Evolutionary conservation across 2,797 vertebrate species (phyloP), one percentile per base, ranked within the genome.

Genomic region (Sebastes diaconus): DNA sequence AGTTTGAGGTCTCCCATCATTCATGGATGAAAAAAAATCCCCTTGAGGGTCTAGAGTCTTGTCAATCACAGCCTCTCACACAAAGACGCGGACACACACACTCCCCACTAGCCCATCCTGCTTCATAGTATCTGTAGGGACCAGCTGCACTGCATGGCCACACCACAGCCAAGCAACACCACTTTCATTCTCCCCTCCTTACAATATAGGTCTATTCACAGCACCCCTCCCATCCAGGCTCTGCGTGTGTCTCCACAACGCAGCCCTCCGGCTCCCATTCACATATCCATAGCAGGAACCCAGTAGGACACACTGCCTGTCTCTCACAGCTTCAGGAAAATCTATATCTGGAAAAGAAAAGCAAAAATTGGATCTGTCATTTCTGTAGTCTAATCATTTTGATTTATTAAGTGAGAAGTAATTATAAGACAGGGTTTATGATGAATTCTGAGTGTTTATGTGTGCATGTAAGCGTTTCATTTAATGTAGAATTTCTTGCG

Each of bases 121-220:
- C 65, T 67, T 42, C 68, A 69, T 67, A 54, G 70, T 84, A 77
- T 89, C 80, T 84, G 75, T 75, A 70, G 66, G 46, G 84, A 83
- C 85, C 91, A 93, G 83, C 91, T 92, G 88, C 88, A 89, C 72
- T 77, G 72, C 69, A 75, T 78, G 66, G 82, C 74, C 76, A 68
- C 75, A 77, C 57, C 58, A 80, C 77, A 84, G 76, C 73, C 75
- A 75, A 60, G 79, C 68, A 73, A 77, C 81, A 85, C 80, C 74
- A 74, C 75, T 71, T 76, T 61, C 73, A 80, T 81, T 83, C 75
- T 88, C 63, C 79, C 75, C 52, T 78, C 77, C 80, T 78, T 81
- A 86, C 84, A 91, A 86, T 87, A 81, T 90, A 87, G 80, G 87
- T 81, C 89, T 93, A 80, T 93, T 92, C 73, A 84, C 78, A 68